Evolutionary conservation across 2,888 invertebrate genomes (phyloP), one percentile per base, ranked within the genome.

Genomic region (Panopea generosa): DNA sequence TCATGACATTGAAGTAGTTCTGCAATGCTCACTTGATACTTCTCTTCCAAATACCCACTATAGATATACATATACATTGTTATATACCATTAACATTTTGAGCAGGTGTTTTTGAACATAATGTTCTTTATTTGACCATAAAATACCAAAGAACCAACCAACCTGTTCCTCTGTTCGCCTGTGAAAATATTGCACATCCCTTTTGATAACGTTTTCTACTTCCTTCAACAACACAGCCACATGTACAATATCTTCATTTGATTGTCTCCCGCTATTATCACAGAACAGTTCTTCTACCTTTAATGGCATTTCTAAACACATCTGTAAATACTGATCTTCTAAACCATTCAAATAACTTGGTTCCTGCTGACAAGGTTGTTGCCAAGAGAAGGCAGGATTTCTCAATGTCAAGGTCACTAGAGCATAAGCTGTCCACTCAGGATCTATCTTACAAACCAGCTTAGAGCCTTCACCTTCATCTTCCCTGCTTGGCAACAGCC

Each of bases 401-500:
- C 82, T 84, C 49, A 85, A 62, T n/a, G 77, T 78, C 57, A 88
- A 73, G 18, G 81, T 61, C 38, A 81, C 62, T n/a, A 88, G 59
- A 59, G 82, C 77, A 38, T 77, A 62, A 33, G 82, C 83, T 66
- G 83, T 67, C 67, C 77, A 73, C 56, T 76, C 71, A 47, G 78
- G 74, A 60, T 84, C 61, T 14, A 82, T 62, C 16, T 74, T 69
- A 70, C 55, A 56, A 27, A 53, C 52, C 47, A 50, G 27, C 52
- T 63, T 73, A n/a, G 70, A 27, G 22, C 62, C 68, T 53, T 78
- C 81, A 57, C 50, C 62, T 45, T 71, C 74, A 52, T 66, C 66
- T 29, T 84, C 87, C 61, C 68, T 81, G 20, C 61, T 62, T 16
- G 86, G 86, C 4, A 88, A 43, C 18, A 89, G 29, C 90, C 90